Base-by-base conservation (phyloP, 2,113 vertebrate species). In the Zootoca vivipara region DNA sequence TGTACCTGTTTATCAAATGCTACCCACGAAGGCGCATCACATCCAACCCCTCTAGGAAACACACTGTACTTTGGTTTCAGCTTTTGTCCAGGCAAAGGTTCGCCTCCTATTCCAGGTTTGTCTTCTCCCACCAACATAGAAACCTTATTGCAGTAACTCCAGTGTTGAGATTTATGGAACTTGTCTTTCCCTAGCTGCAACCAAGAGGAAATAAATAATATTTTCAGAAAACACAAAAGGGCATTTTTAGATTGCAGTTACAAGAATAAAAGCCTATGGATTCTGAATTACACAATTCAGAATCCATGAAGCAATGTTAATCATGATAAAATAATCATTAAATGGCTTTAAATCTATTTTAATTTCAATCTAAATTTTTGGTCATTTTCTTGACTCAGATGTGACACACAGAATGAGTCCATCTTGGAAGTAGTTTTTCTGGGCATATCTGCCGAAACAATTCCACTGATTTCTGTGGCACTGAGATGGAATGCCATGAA, bases 1-100 rank as follows among this genome's bases (percentile, higher is more conserved):
- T 95, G 65, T 92, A 99, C 98, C 98, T 99, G 98, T 93, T 98
- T 99, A 94, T 99, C 98, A 93, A 99, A 99, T 89, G 96, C 96
- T 35, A 98, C 84, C 98, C 98, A 99, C 8, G 97, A 92, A 30
- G 98, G 98, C 16, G 86, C 70, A 67, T 80, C 81, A 20, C 79
- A 88, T 88, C 96, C 96, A 0, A 92, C 65, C 87, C 79, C 98
- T 93, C 70, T 93, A 58, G 97, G 97, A 92, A 95, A 98, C 7
- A 92, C 86, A 2, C 95, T 98, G 83, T 93, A 96, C 46, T 96
- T 97, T 18, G 96, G 73, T 91, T 94, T 96, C 3, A 86, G n/a
- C 74, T 93, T 98, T 93, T 98, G 98, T 22, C 97, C 97, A 0
- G 18, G 33, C 38, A 98, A 89, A 0, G 72, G 91, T 91, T 97